Evolutionary conservation across 1,140 invertebrate species (phyloP), one percentile per base, ranked within the genome.

Genomic region (Macrostomum lignano): DNA sequence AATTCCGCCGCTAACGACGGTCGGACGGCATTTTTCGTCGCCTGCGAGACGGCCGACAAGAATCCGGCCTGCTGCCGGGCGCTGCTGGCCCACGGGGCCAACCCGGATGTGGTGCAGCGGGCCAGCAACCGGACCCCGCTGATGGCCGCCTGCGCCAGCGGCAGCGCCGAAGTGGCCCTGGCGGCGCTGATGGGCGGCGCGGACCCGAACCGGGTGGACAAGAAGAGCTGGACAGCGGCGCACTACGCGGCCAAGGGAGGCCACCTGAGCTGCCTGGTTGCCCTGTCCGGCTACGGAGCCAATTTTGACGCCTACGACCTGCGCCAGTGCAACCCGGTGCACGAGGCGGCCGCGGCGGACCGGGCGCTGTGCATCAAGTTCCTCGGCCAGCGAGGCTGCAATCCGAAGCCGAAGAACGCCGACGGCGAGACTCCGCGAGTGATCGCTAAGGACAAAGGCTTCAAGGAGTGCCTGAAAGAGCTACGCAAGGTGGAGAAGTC

Each of bases 351-450:
- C 5, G 39, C 38, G 13, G 39, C 40, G 21, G 49, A 52, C 7
- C 44, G 51, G 28, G 51, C 40, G 6, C 44, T 46, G 43, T 53
- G 47, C 36, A 48, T 49, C 36, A 48, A 49, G 36, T 59, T 54
- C 38, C 36, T 54, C 3, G 44, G 40, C 26, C 51, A 58, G 35
- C 47, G 51, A 51, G 56, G 56, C 25, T 55, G 52, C 33, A 60
- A 60, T 41, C 51, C 54, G 1, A 58, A 58, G 41, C 39, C 42
- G 17, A 60, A 60, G 40, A 56, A 58, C 35, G 45, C 44, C 38
- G 50, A 52, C 31, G 56, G 54, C 7, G 38, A 45, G 20, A 44
- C 43, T 19, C 43, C 53, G 9, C 48, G 43, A 40, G 32, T 39
- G 7, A 40, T 57, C 17, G 55, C 55, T 17, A 58, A 60, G 39